These are phyloP conservation scores for Agrotis puta DNA, from an alignment of 2,888 invertebrate species.

Conservation along the genomic window DNA sequence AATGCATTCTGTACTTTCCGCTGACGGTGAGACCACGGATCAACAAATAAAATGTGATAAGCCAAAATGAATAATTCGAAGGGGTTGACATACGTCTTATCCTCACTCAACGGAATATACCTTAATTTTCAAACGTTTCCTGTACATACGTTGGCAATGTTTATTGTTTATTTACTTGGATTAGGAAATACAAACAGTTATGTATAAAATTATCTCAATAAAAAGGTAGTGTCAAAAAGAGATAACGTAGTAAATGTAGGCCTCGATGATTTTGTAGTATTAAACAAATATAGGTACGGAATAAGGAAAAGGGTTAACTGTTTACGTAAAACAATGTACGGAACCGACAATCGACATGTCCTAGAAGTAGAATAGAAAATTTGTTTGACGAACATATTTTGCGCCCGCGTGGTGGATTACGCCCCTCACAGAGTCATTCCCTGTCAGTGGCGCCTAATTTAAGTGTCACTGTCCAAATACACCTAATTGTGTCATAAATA, in stretches of 20 bases:
- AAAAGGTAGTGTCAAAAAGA: background rate
- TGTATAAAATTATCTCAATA: background rate
- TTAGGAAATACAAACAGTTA: background rate
- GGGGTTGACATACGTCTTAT: background rate
- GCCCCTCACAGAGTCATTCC: no score
- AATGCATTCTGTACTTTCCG: constrained; percentile 29
- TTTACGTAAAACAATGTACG: background rate
- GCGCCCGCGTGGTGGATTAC: no score
- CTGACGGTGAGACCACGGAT: constrained; percentile 42
- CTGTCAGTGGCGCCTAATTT: no score
- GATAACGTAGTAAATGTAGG: background rate
- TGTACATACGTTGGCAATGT: background rate
- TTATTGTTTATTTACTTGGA: constrained; percentile 2
- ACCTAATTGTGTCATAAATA: no score
- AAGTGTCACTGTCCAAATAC: no score
- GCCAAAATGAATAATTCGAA: constrained; percentile 14
- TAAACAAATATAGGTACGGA: background rate
- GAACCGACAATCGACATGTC: background rate
- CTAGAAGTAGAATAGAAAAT: background rate
- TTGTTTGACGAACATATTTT: no score
- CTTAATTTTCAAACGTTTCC: constrained; percentile 4
- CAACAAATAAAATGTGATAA: constrained; percentile 54
- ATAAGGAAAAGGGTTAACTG: background rate
- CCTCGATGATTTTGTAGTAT: background rate
- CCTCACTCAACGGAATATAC: constrained; percentile 3